A percentile compares a stretch with the other conserved stretches of the same genome.
Conservation (phyloP, 2,888 invertebrate species). For the Amphipyra tragopoginis region DNA sequence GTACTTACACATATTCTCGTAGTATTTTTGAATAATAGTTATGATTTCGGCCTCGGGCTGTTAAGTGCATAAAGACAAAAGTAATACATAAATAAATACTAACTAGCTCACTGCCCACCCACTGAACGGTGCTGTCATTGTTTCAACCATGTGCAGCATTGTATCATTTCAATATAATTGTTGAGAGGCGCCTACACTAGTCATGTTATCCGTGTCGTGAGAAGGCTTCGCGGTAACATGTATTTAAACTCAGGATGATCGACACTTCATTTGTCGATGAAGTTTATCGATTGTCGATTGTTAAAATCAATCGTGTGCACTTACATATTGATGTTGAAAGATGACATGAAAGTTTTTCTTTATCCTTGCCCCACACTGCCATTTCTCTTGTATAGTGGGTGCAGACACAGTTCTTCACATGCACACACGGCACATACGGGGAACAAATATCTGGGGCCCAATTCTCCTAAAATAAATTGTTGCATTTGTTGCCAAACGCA, state of each 20-base stretch:
- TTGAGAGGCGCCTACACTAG: constrained; percentile 78
- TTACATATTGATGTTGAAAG: no score
- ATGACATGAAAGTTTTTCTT: no score
- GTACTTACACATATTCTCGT: constrained; percentile 28
- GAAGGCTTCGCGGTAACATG: constrained; percentile 34
- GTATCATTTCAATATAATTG: constrained; percentile 83
- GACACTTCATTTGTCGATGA: constrained; percentile 30
- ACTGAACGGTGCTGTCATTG: constrained; percentile 81
- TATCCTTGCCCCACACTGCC: no score
- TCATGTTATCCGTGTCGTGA: constrained; percentile 32
- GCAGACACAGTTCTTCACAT: no score
- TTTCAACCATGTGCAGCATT: constrained; percentile 73
- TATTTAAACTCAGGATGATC: constrained; percentile 35
- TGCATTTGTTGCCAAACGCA: no score
- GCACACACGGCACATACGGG: no score
- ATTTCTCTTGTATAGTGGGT: no score
- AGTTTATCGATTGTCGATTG: constrained; percentile 22
- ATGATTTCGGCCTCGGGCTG: constrained; percentile 42
- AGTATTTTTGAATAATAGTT: constrained; percentile 38
- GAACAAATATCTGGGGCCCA: no score
- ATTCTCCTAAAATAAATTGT: no score
- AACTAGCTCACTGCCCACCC: constrained; percentile 82
- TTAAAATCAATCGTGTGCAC: constrained; percentile 22
- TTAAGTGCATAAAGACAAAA: constrained; percentile 73
- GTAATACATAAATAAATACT: constrained; percentile 74